phyloP scores from a whole-genome alignment of 2,888 invertebrate species.

The Fragum whitleyi region DNA sequence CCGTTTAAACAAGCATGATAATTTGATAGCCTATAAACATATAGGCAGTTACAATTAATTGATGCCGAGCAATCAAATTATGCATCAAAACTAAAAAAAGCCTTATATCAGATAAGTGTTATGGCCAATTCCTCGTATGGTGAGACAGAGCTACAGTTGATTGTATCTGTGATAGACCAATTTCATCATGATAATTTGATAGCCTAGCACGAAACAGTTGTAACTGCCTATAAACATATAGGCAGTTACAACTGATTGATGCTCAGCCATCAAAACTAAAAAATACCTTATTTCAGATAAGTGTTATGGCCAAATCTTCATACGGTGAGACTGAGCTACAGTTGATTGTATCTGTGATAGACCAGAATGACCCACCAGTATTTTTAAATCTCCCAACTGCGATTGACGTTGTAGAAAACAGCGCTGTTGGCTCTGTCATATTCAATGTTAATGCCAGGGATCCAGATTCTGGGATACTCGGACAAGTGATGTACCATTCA shows the following conservation, averaged over 20 bases:
- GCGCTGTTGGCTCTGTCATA: slow-evolving; percentile 6
- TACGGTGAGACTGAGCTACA: slow-evolving; percentile 42
- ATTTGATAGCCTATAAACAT: too few species aligned
- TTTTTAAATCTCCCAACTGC: slow-evolving; percentile 13
- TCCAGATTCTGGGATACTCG: slow-evolving; percentile 48
- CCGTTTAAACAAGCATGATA: too few species aligned
- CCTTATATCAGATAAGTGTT: slow-evolving; percentile 28
- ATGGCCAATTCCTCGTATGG: slow-evolving; percentile 43
- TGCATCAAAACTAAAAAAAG: too few species aligned
- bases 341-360: slow-evolving; percentile 32
- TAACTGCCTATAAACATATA: too few species aligned
- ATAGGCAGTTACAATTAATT: too few species aligned
- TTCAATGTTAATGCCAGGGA: slow-evolving; percentile 31
- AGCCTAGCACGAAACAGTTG: too few species aligned
- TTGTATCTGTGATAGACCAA: slow-evolving; percentile 39
- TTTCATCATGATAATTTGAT: too few species aligned
- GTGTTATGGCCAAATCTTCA: slow-evolving; percentile 23
- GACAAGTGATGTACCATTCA: slow-evolving; percentile 37
- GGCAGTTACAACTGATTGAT: too few species aligned
- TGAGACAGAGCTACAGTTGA: slow-evolving; percentile 24
- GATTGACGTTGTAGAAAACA: slow-evolving; percentile 17
- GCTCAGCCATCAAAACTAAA: too few species aligned
- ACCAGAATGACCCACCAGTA: slow-evolving; percentile 52
- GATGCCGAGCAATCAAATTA: too few species aligned
- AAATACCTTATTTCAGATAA: slow-evolving; percentile 35